Percentiles rank a stretch among this genome's conserved stretches.
These are phyloP conservation scores for Idaea straminata DNA, from an alignment of 2,888 invertebrate genomes.

Conservation along the genomic window DNA sequence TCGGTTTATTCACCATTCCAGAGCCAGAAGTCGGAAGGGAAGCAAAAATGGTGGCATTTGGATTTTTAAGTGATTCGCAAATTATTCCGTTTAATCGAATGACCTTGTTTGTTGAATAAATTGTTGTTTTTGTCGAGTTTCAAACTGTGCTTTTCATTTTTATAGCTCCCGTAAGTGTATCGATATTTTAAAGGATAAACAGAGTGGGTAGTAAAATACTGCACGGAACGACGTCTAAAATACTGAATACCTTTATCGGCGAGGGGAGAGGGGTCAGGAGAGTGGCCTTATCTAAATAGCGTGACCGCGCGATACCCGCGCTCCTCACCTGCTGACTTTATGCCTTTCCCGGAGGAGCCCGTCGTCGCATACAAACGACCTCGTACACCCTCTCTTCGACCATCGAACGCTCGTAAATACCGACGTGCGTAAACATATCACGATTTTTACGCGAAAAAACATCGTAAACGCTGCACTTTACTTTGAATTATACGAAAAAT, in stretches of 20 bases:
- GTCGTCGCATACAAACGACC: constrained; percentile 70
- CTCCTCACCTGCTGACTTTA: constrained; percentile 71
- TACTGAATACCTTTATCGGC: constrained; percentile 52
- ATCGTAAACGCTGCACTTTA: constrained; percentile 49
- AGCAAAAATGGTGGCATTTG: constrained; percentile 70
- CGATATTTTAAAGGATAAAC: constrained; percentile 16
- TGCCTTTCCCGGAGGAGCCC: constrained; percentile 65
- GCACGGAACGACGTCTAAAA: constrained; percentile 45
- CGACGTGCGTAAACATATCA: constrained; percentile 48
- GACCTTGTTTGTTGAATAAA: constrained; percentile 60
- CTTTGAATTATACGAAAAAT: constrained; percentile 66
- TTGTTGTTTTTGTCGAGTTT: constrained; percentile 40
- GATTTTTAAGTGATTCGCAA: constrained; percentile 74
- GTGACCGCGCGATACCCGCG: constrained; percentile 68
- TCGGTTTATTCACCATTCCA: constrained; percentile 71
- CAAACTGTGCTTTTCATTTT: constrained; percentile 14
- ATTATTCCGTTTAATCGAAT: constrained; percentile 76
- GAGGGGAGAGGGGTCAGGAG: constrained; percentile 60
- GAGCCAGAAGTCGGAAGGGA: constrained; percentile 65
- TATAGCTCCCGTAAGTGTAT: neutral
- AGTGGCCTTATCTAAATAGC: constrained; percentile 75
- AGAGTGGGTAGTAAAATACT: constrained; percentile 25
- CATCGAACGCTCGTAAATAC: constrained; percentile 59
- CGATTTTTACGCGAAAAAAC: constrained; percentile 44
- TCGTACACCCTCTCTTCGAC: constrained; percentile 48